These are phyloP conservation scores for Archegozetes longisetosus DNA, from an alignment of 1,140 invertebrate genomes.

Conservation along the genomic window DNA sequence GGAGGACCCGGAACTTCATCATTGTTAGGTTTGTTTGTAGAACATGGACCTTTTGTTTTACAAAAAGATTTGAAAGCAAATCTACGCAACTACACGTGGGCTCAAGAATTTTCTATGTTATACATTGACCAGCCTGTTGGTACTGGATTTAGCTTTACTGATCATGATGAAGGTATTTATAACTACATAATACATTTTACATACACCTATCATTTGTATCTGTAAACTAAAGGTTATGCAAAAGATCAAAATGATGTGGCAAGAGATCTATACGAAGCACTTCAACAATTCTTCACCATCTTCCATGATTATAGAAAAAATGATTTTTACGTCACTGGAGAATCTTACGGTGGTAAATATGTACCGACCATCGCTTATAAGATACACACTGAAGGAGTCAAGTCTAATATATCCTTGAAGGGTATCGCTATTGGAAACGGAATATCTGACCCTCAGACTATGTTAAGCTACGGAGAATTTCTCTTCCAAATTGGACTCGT, in stretches of 20 bases:
- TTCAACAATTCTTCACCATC: conserved; percentile 22
- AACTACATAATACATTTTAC: too few species aligned
- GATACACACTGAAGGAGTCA: conserved; percentile 43
- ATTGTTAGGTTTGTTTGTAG: conserved; percentile 58
- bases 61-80: conserved; percentile 39
- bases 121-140: conserved; percentile 79
- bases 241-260: conserved; percentile 20
- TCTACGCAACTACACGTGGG: conserved; percentile 52
- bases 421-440: conserved; percentile 72
- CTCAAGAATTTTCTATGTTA: conserved; percentile 49
- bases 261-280: conserved; percentile 19
- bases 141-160: conserved; percentile 31
- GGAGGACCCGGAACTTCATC: conserved; percentile 63
- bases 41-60: conserved; percentile 54
- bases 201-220: too few species aligned
- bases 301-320: conserved; percentile 21
- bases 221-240: conserved; percentile 6
- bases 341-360: conserved; percentile 38
- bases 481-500: conserved; percentile 62
- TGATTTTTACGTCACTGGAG: conserved; percentile 24
- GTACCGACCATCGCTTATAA: conserved; percentile 57
- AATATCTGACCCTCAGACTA: conserved; percentile 57
- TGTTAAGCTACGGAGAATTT: conserved; percentile 59
- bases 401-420: conserved; percentile 26
- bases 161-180: conserved; percentile 15